Evolutionary conservation across 2,797 vertebrate species (phyloP).

Genomic region (Zenarchopterus dispar): DNA sequence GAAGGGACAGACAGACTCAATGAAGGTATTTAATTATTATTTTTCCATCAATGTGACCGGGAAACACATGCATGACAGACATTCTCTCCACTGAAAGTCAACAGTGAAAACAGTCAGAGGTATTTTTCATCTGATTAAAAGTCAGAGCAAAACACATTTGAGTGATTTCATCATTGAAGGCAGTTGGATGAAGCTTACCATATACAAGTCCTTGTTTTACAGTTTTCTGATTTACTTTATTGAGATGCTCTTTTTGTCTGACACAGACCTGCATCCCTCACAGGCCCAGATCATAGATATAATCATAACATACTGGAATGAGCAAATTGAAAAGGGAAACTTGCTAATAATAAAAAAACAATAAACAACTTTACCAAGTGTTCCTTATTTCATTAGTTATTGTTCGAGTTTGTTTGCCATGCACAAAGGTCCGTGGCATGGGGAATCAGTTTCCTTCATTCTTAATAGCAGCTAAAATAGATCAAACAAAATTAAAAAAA

Average conservation of each 20-base stretch:
- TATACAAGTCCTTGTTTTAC: too few species aligned
- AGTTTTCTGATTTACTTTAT: too few species aligned
- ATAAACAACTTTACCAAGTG: slow-evolving; percentile 37
- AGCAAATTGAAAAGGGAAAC: too few species aligned
- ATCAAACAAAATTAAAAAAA: slow-evolving; percentile 22
- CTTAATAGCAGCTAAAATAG: slow-evolving; percentile 21
- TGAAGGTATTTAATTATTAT: slow-evolving; percentile 64
- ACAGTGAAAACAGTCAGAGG: slow-evolving; percentile 38
- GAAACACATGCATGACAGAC: slow-evolving; percentile 55
- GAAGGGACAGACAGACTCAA: too few species aligned
- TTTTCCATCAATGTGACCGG: slow-evolving; percentile 38
- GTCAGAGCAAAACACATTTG: slow-evolving; percentile 40
- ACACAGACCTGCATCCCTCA: too few species aligned
- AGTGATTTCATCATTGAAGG: neutral
- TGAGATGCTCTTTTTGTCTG: too few species aligned
- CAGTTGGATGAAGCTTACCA: too few species aligned
- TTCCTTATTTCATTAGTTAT: neutral
- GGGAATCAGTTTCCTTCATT: slow-evolving; percentile 38
- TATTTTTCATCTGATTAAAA: slow-evolving; percentile 59
- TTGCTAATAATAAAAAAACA: slow-evolving; percentile 41
- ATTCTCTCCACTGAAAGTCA: slow-evolving; percentile 41
- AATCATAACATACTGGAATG: too few species aligned
- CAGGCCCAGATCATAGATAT: too few species aligned
- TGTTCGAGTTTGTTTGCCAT: neutral
- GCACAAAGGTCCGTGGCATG: slow-evolving; percentile 40